Evolutionary conservation across 2,113 vertebrate species (phyloP).

Genomic region (Quiscalus mexicanus): DNA sequence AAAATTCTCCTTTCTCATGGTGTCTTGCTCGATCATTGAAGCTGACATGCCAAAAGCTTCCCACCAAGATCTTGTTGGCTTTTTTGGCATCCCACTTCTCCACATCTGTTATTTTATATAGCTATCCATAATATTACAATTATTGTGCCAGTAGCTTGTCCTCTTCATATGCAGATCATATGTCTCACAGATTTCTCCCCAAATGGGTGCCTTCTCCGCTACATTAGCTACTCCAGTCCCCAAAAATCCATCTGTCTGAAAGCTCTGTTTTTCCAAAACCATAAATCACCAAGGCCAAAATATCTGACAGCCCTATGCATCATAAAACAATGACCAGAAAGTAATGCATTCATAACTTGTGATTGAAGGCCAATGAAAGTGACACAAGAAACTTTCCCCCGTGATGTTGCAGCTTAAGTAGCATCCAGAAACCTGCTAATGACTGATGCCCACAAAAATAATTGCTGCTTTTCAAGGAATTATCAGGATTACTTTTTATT

Average conservation of each 20-base stretch:
- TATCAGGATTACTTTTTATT: background rate
- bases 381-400: background rate
- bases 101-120: constrained; percentile 69
- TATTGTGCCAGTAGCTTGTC: constrained; percentile 59
- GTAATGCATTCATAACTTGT: background rate
- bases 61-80: constrained; percentile 48
- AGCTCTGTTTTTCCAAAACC: background rate
- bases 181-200: constrained; percentile 19
- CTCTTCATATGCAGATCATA: background rate
- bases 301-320: background rate
- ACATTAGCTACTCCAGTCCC: background rate
- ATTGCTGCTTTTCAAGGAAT: background rate
- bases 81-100: constrained; percentile 47
- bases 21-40: constrained; percentile 30
- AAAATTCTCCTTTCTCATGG: constrained; percentile 40
- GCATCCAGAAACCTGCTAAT: background rate
- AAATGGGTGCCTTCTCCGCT: background rate
- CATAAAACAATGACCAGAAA: constrained; percentile 4
- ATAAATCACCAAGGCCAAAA: background rate
- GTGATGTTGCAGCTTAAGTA: background rate
- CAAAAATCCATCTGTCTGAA: background rate
- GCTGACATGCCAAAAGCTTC: constrained; percentile 58
- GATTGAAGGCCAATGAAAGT: background rate
- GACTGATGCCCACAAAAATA: background rate
- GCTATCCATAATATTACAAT: constrained; percentile 16